Evolutionary conservation across 2,113 vertebrate genomes (phyloP).

Genomic region (Toxotes jaculatrix): DNA sequence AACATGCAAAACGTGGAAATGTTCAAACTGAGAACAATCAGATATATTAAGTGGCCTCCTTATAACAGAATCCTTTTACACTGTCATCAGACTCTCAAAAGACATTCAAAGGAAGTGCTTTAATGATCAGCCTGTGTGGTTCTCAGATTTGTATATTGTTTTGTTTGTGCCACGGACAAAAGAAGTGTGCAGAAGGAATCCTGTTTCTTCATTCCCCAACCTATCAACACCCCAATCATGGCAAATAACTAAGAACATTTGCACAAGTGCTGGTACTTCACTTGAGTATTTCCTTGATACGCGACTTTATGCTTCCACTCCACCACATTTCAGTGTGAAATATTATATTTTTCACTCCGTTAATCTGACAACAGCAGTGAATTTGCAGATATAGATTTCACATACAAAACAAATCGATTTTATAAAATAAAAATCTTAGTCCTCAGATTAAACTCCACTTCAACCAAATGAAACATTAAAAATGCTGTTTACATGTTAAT

Average conservation of each 20-base stretch:
- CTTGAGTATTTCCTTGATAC: neutral
- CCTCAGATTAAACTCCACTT: neutral
- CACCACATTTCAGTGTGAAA: neutral
- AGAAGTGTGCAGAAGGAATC: neutral
- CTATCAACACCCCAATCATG: neutral
- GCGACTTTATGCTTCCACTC: neutral
- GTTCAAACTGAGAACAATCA: neutral
- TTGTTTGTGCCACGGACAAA: no score
- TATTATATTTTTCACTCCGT: neutral
- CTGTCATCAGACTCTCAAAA: neutral
- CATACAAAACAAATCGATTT: neutral
- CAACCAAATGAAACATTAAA: neutral
- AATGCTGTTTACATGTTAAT: neutral
- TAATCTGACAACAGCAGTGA: neutral
- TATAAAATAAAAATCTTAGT: neutral
- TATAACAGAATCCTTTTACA: neutral
- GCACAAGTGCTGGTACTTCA: neutral
- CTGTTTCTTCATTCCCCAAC: neutral
- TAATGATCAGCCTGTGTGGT: neutral
- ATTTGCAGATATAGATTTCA: neutral
- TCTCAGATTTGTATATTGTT: neutral
- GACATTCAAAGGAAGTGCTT: neutral
- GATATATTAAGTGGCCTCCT: neutral
- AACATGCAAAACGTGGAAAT: slow-evolving; percentile 30
- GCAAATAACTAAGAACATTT: neutral